Evolutionary conservation across 2,113 vertebrate genomes (phyloP), one percentile per base, ranked within the genome.

Genomic region (Lepus americanus): DNA sequence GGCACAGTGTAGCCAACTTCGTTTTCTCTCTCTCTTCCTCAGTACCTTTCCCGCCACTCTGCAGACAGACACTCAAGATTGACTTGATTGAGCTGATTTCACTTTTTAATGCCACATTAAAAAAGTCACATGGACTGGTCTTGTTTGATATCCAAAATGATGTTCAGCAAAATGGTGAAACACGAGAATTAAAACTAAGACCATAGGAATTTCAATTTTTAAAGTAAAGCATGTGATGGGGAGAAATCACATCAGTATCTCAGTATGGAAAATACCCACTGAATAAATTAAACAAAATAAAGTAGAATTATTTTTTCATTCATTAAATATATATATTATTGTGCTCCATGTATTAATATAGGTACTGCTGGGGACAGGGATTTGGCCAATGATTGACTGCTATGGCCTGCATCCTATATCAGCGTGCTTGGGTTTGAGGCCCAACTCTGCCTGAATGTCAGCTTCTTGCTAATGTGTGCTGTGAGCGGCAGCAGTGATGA

Each of bases 171-270:
- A 94, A 85, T 87, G 31, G 22, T 87, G 39, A 70, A 89, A 89
- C 76, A 92, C 96, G 82, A 87, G 74, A 20, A 61, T 82, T 78
- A 53, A 94, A 95, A 88, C 93, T 72, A 92, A 66, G 67, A 92
- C 70, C 79, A 6, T 86, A 88, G 79, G 31, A 90, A 72, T 95
- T 89, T 61, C 93, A 73, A 84, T 59, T 91, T 91, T 92, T 83
- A 63, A 94, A 94, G 66, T 82, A 1, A 1, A 85, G 27, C 25
- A 49, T 49, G 64, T 44, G 17, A 82, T 95, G 53, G 67, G 49
- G 6, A 64, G n/a, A 92, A 84, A 70, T 90, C 78, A 59, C 63
- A 19, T 94, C 66, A 95, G 33, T 93, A 72, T 92, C 97, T 95
- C 23, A 96, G 17, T 53, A 49, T 49, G 22, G 22, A 87, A 92